Base-by-base conservation (phyloP, 2,113 vertebrate genomes). In the Nibea albiflora region DNA sequence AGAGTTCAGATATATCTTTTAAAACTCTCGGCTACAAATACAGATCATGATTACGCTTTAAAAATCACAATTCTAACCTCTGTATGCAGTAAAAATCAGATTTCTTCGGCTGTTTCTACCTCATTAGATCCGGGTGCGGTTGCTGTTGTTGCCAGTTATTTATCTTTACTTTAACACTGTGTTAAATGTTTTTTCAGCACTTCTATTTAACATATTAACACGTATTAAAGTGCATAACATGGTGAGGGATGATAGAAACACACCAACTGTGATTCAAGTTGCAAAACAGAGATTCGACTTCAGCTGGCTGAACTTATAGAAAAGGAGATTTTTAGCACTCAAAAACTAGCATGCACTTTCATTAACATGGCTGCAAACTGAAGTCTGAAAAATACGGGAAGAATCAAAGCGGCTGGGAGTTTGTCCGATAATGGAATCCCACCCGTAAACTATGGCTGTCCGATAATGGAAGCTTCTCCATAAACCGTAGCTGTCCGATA, bases 401-500 rank as follows among this genome's bases (percentile, higher is more conserved):
- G 0, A 26, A 35, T 31, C 10, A 19, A 31, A 10, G 16, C 7
- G 20, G 39, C 14, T 0, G 1, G 1, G 3, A 1, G 3, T 5
- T 11, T 46, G 78, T 89, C 68, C 74, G 78, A 83, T 56, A 73
- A 83, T 57, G 68, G 72, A 80, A 44, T 24, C 44, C 0, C 62
- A 0, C 0, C 16, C 0, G 0, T 11, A 9, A 15, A 46, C 19
- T 12, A 4, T 11, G 11, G 2, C 53, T 52, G 86, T 84, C 80
- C 85, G 83, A 78, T 56, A 73, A 83, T 57, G 68, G 72, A 80
- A 44, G 31, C 44, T 0, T 58, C 0, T 0, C 16, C 0, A 0
- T 11, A 11, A n/a, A n/a, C n/a, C 10, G 11, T 11, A 15, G 2
- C 53, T 52, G 86, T 84, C 80, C 85, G 83, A 78, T 73, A 83